Base-by-base conservation (phyloP, 2,797 vertebrate species). In the Tolypeutes matacus region DNA sequence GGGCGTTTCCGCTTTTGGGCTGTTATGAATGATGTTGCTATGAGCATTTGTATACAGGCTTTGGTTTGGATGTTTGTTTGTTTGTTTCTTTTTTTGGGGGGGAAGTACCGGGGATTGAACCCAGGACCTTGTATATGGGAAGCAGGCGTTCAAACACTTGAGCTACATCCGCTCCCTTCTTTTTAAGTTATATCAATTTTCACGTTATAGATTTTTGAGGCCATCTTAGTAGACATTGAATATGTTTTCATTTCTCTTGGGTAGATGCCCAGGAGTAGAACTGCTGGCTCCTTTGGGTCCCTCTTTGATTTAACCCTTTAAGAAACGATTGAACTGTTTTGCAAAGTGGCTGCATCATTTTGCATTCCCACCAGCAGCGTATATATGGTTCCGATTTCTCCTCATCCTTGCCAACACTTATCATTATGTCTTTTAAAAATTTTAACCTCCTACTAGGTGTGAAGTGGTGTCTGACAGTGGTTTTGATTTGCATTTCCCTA, bases 311-410 rank as follows among this genome's bases (percentile, higher is more conserved):
- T 62, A 70, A 70, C 12, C 6, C 56, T 58, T 53, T 34, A 36
- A 72, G 78, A 89, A 89, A 34, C 13, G 27, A 27, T 53, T 31
- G 9, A 39, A 42, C 34, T 36, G 34, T 67, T 80, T 60, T 92
- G 8, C 85, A 12, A 0, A 0, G 46, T n/a, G 64, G 7, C 64
- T 21, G 5, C 27, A 31, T 31, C 5, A 7, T 80, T 70, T 58
- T 80, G n/a, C 0, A 0, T 27, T 21, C 46, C 36, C 46, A n/a
- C 2, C 8, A 9, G 21, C 23, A 42, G 56, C 1, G 31, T 20
- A 3, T 49, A 31, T n/a, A 58, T 14, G 15, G 31, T 4, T 72
- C 36, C 13, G 2, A 0, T 80, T 73, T 49, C 15, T 56, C 31
- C 12, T 4, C 27, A 25, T 15, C 18, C 58, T 78, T 2, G 0